A percentile compares a stretch with the other conserved stretches of the same genome.
These are phyloP conservation scores for Sphecodes monilicornis DNA, from an alignment of 2,888 invertebrate species.

Conservation along the genomic window DNA sequence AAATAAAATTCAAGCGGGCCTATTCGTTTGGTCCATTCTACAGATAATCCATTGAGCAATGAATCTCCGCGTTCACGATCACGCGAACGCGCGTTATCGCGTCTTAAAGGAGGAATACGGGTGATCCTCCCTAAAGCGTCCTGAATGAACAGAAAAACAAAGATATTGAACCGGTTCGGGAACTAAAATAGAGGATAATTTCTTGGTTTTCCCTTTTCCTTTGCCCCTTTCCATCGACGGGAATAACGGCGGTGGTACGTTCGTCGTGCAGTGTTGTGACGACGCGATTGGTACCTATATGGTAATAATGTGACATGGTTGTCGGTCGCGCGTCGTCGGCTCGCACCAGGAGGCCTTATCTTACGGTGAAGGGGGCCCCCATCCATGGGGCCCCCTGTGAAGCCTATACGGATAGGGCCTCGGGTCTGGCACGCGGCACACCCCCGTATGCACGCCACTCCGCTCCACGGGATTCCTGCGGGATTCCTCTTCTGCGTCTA, in stretches of 20 bases:
- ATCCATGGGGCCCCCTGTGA: constrained; percentile 81
- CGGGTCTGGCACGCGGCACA: constrained; percentile 82
- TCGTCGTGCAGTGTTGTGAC: constrained; percentile 79
- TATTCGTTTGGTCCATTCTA: neutral
- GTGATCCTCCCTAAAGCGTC: constrained; percentile 23
- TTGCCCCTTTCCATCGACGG: neutral
- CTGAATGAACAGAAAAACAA: constrained; percentile 66
- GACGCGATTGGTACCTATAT: constrained; percentile 82
- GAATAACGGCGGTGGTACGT: constrained; percentile 71
- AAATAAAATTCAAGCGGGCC: neutral
- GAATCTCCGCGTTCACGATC: constrained; percentile 18
- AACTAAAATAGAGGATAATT: constrained; percentile 71
- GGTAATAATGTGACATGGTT: constrained; percentile 83
- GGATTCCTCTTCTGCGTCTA: constrained; percentile 49
- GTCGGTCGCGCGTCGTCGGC: constrained; percentile 84
- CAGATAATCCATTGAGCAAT: constrained; percentile 20
- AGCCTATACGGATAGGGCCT: constrained; percentile 75
- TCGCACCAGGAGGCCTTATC: constrained; percentile 83
- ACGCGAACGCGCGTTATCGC: constrained; percentile 22
- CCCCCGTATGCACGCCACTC: constrained; percentile 75
- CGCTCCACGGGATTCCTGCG: constrained; percentile 72
- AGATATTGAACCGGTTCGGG: constrained; percentile 70
- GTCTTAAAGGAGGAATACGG: constrained; percentile 16
- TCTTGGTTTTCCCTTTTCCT: constrained; percentile 44
- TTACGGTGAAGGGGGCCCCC: constrained; percentile 76